Conservation (phyloP, 92 coral and sea anemone species). For the Parazoanthus swiftii region DNA sequence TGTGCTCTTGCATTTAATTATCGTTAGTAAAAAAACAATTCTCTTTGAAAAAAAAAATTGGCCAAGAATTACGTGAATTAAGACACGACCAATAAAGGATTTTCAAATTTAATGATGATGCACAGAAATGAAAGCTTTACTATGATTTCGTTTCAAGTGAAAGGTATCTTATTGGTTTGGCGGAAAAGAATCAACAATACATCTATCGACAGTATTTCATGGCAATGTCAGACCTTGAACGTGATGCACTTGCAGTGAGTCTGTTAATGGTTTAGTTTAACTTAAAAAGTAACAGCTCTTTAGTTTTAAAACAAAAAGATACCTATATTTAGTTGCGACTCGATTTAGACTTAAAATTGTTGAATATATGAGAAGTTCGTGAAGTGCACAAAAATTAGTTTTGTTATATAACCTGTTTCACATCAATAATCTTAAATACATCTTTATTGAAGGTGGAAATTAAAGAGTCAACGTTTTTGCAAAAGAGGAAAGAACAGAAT, state of each 20-base stretch:
- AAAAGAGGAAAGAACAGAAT: background rate
- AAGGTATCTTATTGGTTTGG: background rate
- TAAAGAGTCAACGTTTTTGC: background rate
- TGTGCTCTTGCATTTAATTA: too few species aligned
- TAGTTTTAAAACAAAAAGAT: too few species aligned
- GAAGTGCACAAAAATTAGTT: background rate
- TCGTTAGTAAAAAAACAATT: background rate
- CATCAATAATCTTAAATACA: background rate
- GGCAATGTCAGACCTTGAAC: background rate
- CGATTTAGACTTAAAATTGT: background rate
- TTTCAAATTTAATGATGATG: background rate
- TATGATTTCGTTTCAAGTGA: background rate
- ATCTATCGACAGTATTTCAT: background rate
- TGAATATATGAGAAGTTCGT: background rate
- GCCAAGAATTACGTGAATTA: too few species aligned
- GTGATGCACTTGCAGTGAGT: background rate
- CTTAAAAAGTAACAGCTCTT: background rate
- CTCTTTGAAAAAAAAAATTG: background rate
- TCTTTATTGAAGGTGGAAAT: background rate
- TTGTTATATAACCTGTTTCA: background rate
- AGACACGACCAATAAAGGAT: background rate
- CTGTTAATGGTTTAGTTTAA: background rate
- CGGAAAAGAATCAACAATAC: constrained; percentile 21
- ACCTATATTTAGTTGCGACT: background rate
- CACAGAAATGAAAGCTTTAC: background rate